Evolutionary conservation across 35 echinoderm and acorn worm genomes (phyloP).

Genomic region (Acanthaster planci): DNA sequence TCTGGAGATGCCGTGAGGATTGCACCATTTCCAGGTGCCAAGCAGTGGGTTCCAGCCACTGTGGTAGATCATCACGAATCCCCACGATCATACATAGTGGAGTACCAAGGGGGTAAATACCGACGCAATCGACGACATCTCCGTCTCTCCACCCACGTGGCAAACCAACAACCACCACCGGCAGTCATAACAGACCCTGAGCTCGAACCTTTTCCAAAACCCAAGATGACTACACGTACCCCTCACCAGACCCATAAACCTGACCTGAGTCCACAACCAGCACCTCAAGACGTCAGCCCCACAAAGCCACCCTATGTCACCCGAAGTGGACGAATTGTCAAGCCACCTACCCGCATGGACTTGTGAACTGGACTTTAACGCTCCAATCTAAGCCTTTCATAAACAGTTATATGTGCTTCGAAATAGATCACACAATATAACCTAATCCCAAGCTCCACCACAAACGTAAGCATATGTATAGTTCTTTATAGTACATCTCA

Average conservation of each 20-base stretch:
- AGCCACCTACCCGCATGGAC: background rate
- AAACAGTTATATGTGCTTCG: too few species aligned
- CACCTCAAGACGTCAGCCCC: too few species aligned
- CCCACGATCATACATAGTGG: slow-evolving; percentile 56
- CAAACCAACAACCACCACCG: slow-evolving; percentile 16
- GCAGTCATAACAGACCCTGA: background rate
- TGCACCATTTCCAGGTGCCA: slow-evolving; percentile 50
- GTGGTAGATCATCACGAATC: slow-evolving; percentile 38
- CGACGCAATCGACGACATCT: slow-evolving; percentile 51
- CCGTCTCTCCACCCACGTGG: background rate
- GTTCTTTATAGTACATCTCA: too few species aligned
- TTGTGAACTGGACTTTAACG: background rate
- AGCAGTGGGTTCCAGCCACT: slow-evolving; percentile 68
- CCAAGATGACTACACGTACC: background rate
- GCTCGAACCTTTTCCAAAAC: background rate
- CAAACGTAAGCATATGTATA: too few species aligned
- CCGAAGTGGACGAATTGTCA: background rate
- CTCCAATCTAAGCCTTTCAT: too few species aligned
- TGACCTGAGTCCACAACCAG: background rate
- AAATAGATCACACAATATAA: too few species aligned
- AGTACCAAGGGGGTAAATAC: slow-evolving; percentile 40
- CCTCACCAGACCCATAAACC: background rate
- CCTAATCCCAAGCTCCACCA: too few species aligned
- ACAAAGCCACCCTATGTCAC: background rate
- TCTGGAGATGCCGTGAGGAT: slow-evolving; percentile 66